Evolutionary conservation across 30 jellyfish, hydroid and myxozoan species (phyloP), one percentile per base, ranked within the genome.

Genomic region (Aurelia coerulea): DNA sequence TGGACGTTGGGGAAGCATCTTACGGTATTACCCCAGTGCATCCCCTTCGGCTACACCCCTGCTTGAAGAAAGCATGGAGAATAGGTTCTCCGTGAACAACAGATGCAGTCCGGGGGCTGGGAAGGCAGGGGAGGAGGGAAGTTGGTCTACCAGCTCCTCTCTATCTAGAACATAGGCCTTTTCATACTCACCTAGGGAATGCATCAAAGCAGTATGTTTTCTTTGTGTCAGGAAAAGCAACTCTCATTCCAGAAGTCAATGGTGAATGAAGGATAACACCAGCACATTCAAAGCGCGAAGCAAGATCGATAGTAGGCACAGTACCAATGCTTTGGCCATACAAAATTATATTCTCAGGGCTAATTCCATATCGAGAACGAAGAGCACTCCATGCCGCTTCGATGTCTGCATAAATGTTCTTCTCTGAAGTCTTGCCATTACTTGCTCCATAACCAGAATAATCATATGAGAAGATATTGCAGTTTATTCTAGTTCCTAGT

Each of bases 301-400:
- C 97, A 15, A 96, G 88, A 85, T 96, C 98, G 31, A 96, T 80
- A 53, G 98, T 91, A 16, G 99, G 98, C 12, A 96, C 99, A 6
- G 99, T 91, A 15, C 99, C 99, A 50, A 96, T 96, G 71, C 99
- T 96, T 79, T 96, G 98, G 17, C 99, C 99, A 60, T 91, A 96
- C 68, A 91, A 73, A 33, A 96, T 80, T 9, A 96, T 89, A 72
- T 88, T 89, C 58, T 96, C 98, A 6, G 99, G 99, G 74, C 97
- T 90, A 29, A 96, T 88, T 39, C 98, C 98, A 81, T 91, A 96
- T 68, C 98, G 64, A 18, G 99, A 79, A 19, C 98, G 97, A 23
- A 96, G 80, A 15, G 98, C 97, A 68, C 95, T 86, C 97, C 98
- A 96, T 17, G 98, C 99, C 11, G 96, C 96, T 65, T 91, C 98